A percentile compares a stretch with the other conserved stretches of the same genome.
Evolutionary conservation across 2,113 vertebrate genomes (phyloP).

Genomic region (Oryzias curvinotus): DNA sequence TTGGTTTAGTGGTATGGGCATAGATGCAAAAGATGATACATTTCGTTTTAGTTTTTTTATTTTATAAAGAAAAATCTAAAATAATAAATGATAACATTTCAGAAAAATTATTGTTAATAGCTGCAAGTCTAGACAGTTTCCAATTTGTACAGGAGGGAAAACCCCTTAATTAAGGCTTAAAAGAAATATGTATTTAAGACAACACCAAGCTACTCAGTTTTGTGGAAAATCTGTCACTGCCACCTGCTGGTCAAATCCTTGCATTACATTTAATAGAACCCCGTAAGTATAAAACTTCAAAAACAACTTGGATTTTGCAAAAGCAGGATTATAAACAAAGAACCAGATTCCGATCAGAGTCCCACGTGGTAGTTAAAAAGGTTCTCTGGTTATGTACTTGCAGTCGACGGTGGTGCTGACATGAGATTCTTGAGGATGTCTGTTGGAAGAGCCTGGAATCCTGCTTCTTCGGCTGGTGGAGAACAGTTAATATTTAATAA

Average conservation of each 20-base stretch:
- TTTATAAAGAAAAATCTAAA: neutral
- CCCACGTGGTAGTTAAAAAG: neutral
- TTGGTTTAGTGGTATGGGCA: no score
- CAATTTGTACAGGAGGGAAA: conserved; percentile 14
- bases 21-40: no score
- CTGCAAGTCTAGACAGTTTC: conserved; percentile 1
- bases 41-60: neutral
- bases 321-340: neutral
- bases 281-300: neutral
- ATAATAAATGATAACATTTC: neutral
- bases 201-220: neutral
- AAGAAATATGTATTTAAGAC: conserved; percentile 7
- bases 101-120: neutral
- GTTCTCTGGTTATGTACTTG: conserved; percentile 31
- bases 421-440: conserved; percentile 65
- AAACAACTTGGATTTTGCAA: neutral
- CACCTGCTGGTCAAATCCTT: conserved; percentile 56
- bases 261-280: conserved; percentile 21
- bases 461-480: conserved; percentile 61
- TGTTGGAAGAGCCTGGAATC: conserved; percentile 67
- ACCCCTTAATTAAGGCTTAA: conserved; percentile 9
- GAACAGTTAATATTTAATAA: conserved; percentile 12
- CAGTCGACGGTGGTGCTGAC: conserved; percentile 34
- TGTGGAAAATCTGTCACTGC: conserved; percentile 39
- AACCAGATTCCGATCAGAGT: conserved; percentile 3